Percentiles rank a stretch among this genome's conserved stretches.
Conservation (phyloP, 2,113 vertebrate species). For the Herpailurus yagouaroundi region DNA sequence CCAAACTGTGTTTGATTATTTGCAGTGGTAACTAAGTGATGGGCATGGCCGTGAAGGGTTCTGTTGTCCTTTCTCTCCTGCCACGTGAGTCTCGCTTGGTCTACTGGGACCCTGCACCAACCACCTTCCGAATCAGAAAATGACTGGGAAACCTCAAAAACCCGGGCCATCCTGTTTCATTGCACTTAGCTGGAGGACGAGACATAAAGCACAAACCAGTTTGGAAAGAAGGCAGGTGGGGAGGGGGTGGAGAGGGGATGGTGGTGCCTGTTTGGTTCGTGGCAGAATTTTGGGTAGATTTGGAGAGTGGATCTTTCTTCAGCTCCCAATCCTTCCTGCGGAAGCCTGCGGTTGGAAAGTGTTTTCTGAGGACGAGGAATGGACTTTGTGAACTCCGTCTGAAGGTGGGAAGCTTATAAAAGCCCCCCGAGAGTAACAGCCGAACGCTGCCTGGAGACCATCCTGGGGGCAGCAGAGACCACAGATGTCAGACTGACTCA, state of each 20-base stretch:
- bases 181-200: not conserved
- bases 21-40: not conserved
- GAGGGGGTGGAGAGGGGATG: not conserved
- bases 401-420: not conserved
- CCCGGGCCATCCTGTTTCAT: no score
- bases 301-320: not conserved
- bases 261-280: not conserved
- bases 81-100: fast-evolving
- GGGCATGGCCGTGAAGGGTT: fast-evolving
- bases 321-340: fast-evolving
- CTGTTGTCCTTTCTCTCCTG: fast-evolving
- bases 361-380: not conserved
- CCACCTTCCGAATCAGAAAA: not conserved
- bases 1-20: not conserved
- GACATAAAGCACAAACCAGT: fast-evolving
- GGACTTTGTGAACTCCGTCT: no score
- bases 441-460: fast-evolving
- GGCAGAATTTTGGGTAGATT: no score
- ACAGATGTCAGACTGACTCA: fast-evolving
- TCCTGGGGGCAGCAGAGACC: not conserved
- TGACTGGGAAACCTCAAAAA: not conserved
- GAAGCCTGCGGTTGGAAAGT: fast-evolving
- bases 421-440: not conserved
- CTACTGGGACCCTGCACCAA: fast-evolving
- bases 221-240: not conserved